Conservation (phyloP, 2,888 invertebrate species). For the Julus scanicus region DNA sequence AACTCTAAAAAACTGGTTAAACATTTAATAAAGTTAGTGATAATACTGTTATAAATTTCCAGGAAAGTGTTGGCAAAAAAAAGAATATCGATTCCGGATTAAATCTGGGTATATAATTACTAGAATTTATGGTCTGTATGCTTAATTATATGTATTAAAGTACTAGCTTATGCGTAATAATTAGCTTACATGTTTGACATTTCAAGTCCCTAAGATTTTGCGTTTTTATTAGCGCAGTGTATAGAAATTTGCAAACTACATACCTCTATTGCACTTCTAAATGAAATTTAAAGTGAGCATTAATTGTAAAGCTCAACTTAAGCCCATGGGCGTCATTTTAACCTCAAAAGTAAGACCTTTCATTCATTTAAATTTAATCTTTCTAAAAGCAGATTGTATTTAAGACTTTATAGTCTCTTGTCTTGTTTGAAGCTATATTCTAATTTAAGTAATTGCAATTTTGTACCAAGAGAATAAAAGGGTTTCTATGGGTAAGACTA, state of each 20-base stretch:
- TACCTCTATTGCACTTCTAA: background rate
- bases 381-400: background rate
- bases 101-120: too few species aligned
- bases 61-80: background rate
- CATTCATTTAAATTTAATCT: background rate
- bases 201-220: background rate
- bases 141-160: too few species aligned
- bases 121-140: too few species aligned
- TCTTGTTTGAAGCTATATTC: background rate
- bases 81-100: background rate
- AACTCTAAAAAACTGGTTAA: constrained; percentile 31
- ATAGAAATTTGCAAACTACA: background rate
- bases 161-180: too few species aligned
- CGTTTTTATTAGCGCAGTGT: background rate
- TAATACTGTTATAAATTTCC: too few species aligned
- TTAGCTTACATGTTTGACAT: background rate
- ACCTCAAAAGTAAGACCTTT: background rate
- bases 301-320: background rate
- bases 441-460: background rate
- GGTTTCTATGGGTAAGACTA: too few species aligned
- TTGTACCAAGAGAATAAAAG: too few species aligned
- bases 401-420: background rate
- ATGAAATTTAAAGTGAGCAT: background rate
- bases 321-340: background rate
- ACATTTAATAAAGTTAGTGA: background rate